phyloP scores from a whole-genome alignment of 2,888 invertebrate species.

The Chirona hameri region DNA sequence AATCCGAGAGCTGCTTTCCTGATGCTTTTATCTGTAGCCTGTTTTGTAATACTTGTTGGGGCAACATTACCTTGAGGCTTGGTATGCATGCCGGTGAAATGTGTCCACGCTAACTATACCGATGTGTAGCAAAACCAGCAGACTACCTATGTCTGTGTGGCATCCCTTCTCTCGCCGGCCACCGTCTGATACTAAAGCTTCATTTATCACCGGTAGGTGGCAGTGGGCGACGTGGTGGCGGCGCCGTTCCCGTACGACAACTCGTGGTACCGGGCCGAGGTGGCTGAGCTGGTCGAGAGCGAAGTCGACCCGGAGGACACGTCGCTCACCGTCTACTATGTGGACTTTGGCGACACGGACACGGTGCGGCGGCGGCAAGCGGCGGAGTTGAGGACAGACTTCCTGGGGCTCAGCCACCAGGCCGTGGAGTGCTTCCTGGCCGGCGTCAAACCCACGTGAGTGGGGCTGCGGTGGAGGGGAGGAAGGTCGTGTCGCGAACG shows the following conservation, averaged over 20 bases:
- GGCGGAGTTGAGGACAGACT: slow-evolving; percentile 69
- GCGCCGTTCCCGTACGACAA: slow-evolving; percentile 76
- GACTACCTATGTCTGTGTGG: no score
- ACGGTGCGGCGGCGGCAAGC: slow-evolving; percentile 62
- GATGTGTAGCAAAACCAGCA: no score
- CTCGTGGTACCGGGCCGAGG: slow-evolving; percentile 70
- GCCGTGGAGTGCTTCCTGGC: slow-evolving; percentile 83
- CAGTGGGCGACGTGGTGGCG: slow-evolving; percentile 75
- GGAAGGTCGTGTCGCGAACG: no score
- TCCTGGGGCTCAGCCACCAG: slow-evolving; percentile 69
- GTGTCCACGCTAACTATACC: no score
- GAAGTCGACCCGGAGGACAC: slow-evolving; percentile 56
- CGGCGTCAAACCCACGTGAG: slow-evolving; percentile 60
- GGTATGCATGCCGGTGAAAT: no score
- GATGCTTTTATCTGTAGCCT: no score
- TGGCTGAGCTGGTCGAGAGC: slow-evolving; percentile 58
- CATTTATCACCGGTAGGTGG: slow-evolving; percentile 49
- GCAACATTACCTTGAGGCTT: no score
- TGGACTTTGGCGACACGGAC: slow-evolving; percentile 84
- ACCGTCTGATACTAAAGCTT: not conserved
- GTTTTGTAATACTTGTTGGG: no score
- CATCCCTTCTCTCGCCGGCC: not conserved
- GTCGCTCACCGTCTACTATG: slow-evolving; percentile 68
- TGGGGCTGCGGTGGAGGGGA: slow-evolving; percentile 36
- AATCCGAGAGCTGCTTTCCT: no score